Conservation (phyloP, 2,113 vertebrate species). For the Crotalus viridis region DNA sequence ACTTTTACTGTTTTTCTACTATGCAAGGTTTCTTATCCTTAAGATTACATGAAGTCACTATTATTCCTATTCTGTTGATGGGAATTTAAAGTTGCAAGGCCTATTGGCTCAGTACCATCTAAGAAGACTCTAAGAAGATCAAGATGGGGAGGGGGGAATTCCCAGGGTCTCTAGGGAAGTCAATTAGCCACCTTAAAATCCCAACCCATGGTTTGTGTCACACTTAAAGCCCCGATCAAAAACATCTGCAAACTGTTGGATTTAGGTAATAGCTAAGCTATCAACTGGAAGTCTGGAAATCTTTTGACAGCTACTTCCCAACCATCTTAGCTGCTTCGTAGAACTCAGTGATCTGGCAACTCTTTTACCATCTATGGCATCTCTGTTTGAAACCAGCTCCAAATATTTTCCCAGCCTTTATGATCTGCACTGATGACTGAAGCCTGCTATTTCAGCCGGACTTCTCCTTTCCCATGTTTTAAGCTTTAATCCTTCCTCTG, state of each 20-base stretch:
- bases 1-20: neutral
- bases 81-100: neutral
- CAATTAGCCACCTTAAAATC: neutral
- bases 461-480: neutral
- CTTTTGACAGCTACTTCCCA: neutral
- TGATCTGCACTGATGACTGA: neutral
- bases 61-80: neutral
- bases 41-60: neutral
- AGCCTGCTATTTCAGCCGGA: neutral
- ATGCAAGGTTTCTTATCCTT: neutral
- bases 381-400: neutral
- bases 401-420: neutral
- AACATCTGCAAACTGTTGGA: neutral
- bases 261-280: neutral
- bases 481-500: neutral
- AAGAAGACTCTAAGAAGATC: neutral
- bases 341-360: neutral
- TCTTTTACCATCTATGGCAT: neutral
- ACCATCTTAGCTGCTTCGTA: neutral
- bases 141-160: neutral
- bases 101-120: neutral
- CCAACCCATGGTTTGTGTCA: neutral
- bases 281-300: neutral
- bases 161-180: neutral
- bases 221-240: neutral